Conservation (phyloP, 2,888 invertebrate species). For the Phytoseiulus persimilis region DNA sequence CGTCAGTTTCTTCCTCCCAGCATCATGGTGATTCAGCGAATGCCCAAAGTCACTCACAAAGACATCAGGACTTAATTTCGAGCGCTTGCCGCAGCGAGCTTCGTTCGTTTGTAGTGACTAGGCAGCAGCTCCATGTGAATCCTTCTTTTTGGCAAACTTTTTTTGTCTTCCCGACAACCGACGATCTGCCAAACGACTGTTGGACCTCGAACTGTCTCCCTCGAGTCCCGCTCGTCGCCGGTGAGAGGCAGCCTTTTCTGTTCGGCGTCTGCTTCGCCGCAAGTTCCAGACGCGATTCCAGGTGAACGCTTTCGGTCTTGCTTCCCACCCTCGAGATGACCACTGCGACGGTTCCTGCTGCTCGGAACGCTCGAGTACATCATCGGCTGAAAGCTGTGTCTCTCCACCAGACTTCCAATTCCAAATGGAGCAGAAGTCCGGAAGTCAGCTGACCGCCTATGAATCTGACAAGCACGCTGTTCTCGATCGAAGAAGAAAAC, state of each 20-base stretch:
- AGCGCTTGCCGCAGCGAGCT: not conserved
- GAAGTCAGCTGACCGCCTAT: not conserved
- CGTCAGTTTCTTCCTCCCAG: not conserved
- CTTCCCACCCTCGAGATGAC: no score
- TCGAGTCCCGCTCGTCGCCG: not conserved
- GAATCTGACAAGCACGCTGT: not conserved
- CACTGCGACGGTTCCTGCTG: no score
- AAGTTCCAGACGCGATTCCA: no score
- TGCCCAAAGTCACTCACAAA: not conserved
- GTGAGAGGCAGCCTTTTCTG: not conserved
- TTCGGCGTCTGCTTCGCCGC: no score
- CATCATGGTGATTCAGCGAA: not conserved
- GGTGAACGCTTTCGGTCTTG: no score
- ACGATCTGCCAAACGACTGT: not conserved
- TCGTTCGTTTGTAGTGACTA: not conserved
- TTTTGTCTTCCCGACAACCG: not conserved
- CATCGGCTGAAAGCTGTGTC: no score
- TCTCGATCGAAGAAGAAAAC: not conserved
- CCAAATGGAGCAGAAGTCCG: not conserved
- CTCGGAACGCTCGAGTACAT: no score
- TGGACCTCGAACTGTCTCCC: not conserved
- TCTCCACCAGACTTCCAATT: not conserved
- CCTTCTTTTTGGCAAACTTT: not conserved
- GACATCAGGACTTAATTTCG: not conserved
- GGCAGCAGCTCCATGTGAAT: not conserved